These are phyloP conservation scores for Oryzias woworae DNA, from an alignment of 2,113 vertebrate species.

Conservation along the genomic window DNA sequence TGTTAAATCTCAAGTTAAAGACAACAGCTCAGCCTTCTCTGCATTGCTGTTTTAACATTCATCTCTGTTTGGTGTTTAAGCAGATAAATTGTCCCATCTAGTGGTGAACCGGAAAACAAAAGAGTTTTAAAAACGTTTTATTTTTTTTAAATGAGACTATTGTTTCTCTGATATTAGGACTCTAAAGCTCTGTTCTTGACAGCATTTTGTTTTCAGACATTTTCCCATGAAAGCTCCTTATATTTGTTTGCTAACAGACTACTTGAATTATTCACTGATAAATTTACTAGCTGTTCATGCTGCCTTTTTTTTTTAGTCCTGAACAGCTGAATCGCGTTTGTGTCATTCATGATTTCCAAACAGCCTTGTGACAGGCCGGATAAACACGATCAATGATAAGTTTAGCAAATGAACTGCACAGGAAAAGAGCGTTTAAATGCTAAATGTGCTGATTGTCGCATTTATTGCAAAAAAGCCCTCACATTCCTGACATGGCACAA, in stretches of 20 bases:
- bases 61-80: constrained; percentile 16
- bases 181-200: no score
- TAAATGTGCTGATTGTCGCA: constrained; percentile 8
- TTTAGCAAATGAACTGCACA: not conserved
- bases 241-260: not conserved
- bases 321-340: constrained; percentile 28
- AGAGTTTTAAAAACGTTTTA: constrained; percentile 5
- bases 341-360: constrained; percentile 29
- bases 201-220: not conserved
- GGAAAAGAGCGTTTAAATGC: not conserved
- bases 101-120: constrained; percentile 54
- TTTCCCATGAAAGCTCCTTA: not conserved
- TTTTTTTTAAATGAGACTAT: not conserved
- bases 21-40: not conserved
- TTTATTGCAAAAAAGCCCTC: constrained; percentile 1
- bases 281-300: constrained; percentile 37
- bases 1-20: not conserved
- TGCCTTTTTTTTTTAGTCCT: constrained; percentile 32
- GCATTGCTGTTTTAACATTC: not conserved
- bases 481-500: constrained; percentile 14
- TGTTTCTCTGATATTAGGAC: no score
- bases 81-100: constrained; percentile 69
- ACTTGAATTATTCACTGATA: constrained; percentile 11
- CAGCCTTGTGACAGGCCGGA: constrained; percentile 12
- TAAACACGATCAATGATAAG: not conserved